Percentiles rank a stretch among this genome's conserved stretches.
These are phyloP conservation scores for Diorhabda sublineata DNA, from an alignment of 1,140 invertebrate species.

Conservation along the genomic window DNA sequence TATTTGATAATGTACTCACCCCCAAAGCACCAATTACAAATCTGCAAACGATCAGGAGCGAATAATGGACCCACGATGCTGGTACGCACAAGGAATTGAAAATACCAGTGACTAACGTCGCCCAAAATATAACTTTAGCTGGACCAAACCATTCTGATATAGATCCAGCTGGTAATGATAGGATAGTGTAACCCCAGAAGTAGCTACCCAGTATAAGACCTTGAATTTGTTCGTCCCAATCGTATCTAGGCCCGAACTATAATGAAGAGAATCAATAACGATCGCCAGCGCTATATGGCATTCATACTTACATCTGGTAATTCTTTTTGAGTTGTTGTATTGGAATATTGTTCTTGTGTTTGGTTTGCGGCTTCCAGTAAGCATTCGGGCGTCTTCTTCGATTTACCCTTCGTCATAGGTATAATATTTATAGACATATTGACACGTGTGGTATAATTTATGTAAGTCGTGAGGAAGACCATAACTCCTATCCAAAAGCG, in stretches of 20 bases:
- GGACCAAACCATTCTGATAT: conserved; percentile 49
- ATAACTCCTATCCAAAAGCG: conserved; percentile 60
- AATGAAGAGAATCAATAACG: conserved; percentile 20
- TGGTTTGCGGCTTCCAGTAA: conserved; percentile 20
- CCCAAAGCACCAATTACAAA: conserved; percentile 64
- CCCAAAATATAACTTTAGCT: conserved; percentile 62
- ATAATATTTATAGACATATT: conserved; percentile 71
- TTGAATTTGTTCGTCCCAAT: conserved; percentile 59
- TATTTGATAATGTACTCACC: conserved; percentile 46
- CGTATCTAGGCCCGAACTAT: conserved; percentile 49
- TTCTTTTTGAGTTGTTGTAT: background rate
- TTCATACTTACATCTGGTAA: conserved; percentile 1
- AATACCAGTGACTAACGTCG: conserved; percentile 61
- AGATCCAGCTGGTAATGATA: conserved; percentile 41
- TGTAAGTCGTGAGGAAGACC: conserved; percentile 68
- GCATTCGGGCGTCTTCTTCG: conserved; percentile 32
- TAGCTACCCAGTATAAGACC: conserved; percentile 62
- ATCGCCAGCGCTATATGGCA: background rate
- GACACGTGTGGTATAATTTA: conserved; percentile 67
- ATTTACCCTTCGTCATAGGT: conserved; percentile 53
- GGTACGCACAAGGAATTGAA: conserved; percentile 66
- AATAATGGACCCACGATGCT: conserved; percentile 58
- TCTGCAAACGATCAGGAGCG: conserved; percentile 57
- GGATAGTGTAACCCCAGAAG: conserved; percentile 57
- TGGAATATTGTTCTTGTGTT: background rate